These are phyloP conservation scores for Rhadina sibilatrix DNA, from an alignment of 2,113 vertebrate species.

Conservation along the genomic window DNA sequence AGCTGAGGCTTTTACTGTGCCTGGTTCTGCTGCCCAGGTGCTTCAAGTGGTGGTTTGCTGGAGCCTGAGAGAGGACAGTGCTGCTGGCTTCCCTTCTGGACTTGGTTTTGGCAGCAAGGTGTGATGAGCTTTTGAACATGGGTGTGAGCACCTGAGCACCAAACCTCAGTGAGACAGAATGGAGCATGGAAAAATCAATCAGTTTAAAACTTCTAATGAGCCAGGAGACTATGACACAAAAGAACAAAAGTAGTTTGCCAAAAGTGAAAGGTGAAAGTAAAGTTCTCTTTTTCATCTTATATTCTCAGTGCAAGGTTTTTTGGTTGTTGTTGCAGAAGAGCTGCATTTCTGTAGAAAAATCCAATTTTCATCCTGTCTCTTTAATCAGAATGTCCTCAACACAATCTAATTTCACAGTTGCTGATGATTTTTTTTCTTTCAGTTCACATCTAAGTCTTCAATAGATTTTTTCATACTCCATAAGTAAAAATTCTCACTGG, in stretches of 20 bases:
- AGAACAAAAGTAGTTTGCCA: neutral
- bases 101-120: neutral
- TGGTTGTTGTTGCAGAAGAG: neutral
- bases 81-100: neutral
- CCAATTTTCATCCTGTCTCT: neutral
- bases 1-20: neutral
- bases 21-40: neutral
- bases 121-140: neutral
- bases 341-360: neutral
- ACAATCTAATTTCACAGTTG: neutral
- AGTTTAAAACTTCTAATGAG: neutral
- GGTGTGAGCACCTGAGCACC: neutral
- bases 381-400: neutral
- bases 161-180: neutral
- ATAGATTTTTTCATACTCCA: accelerated
- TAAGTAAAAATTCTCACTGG: neutral
- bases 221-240: neutral
- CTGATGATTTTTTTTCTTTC: neutral
- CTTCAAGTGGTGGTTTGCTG: neutral
- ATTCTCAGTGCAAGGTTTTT: neutral
- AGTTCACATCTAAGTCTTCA: neutral
- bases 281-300: neutral
- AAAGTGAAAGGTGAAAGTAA: neutral
- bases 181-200: neutral
- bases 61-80: neutral